Evolutionary conservation across 2,113 vertebrate genomes (phyloP).

Genomic region (Psilopogon haemacephalus): DNA sequence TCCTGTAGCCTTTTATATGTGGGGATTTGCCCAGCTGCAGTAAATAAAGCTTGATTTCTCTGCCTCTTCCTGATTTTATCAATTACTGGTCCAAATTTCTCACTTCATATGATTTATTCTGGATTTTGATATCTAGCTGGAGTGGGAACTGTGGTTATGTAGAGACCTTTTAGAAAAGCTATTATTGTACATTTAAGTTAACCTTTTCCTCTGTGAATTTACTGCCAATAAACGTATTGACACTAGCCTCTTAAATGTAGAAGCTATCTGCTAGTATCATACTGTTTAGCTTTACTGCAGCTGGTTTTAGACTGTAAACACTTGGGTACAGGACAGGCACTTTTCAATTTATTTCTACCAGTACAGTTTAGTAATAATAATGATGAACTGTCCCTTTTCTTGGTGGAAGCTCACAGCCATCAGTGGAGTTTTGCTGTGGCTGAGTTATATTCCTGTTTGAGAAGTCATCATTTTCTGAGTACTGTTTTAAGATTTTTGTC

Average conservation of each 20-base stretch:
- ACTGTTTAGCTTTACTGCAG: neutral
- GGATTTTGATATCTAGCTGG: neutral
- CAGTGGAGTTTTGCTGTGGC: neutral
- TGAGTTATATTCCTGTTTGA: neutral
- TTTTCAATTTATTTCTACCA: neutral
- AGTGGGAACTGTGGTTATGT: neutral
- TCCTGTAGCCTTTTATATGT: neutral
- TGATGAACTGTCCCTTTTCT: neutral
- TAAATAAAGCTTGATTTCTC: neutral
- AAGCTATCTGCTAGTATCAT: neutral
- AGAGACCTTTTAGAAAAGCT: neutral
- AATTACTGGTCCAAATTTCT: neutral
- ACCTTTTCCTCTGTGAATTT: neutral
- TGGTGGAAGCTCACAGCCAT: neutral
- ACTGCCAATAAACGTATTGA: neutral
- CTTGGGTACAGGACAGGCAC: neutral
- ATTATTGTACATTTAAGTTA: neutral
- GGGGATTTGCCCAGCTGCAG: neutral
- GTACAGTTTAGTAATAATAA: neutral
- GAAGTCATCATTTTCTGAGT: neutral
- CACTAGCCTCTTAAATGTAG: neutral
- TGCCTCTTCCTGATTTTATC: neutral
- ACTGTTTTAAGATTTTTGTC: neutral
- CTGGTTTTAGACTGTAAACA: neutral
- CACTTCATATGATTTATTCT: neutral